Conservation (phyloP, 1,140 invertebrate genomes). For the Trialeurodes vaporariorum region DNA sequence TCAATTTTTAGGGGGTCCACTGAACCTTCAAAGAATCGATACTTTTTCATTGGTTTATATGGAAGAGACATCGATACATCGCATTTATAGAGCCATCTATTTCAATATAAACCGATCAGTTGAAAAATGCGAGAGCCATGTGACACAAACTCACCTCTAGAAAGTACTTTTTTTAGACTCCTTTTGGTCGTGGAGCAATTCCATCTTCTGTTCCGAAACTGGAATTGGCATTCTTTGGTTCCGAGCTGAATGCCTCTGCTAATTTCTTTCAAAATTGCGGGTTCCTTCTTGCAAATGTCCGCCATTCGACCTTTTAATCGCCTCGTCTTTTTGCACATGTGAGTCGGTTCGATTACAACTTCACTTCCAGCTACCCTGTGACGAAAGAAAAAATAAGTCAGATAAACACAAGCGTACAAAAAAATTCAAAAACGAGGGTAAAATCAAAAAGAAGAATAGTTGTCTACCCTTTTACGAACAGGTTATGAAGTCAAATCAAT, state of each 20-base stretch:
- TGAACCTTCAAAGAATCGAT: too few species aligned
- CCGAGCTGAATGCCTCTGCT: constrained; percentile 60
- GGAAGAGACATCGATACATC: too few species aligned
- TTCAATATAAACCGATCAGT: too few species aligned
- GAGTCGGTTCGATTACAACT: constrained; percentile 73
- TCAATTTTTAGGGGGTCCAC: too few species aligned
- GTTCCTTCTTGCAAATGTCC: constrained; percentile 63
- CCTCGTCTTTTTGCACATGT: constrained; percentile 71
- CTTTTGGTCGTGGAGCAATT: constrained; percentile 67
- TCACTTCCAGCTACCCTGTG: constrained; percentile 64
- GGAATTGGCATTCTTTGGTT: constrained; percentile 70
- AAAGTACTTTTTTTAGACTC: constrained; percentile 66
- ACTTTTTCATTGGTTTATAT: too few species aligned
- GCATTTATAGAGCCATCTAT: too few species aligned
- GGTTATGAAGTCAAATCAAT: too few species aligned
- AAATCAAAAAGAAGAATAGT: too few species aligned
- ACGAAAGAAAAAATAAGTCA: constrained; percentile 24
- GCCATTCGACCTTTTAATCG: constrained; percentile 51
- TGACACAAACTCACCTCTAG: constrained; percentile 59
- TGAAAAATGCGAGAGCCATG: too few species aligned
- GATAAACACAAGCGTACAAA: too few species aligned
- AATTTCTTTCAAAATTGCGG: constrained; percentile 61
- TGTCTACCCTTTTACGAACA: too few species aligned
- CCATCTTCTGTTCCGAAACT: constrained; percentile 71
- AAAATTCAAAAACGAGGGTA: too few species aligned